Conservation (phyloP, 2,888 invertebrate genomes). For the Dysmachus trigonus region DNA sequence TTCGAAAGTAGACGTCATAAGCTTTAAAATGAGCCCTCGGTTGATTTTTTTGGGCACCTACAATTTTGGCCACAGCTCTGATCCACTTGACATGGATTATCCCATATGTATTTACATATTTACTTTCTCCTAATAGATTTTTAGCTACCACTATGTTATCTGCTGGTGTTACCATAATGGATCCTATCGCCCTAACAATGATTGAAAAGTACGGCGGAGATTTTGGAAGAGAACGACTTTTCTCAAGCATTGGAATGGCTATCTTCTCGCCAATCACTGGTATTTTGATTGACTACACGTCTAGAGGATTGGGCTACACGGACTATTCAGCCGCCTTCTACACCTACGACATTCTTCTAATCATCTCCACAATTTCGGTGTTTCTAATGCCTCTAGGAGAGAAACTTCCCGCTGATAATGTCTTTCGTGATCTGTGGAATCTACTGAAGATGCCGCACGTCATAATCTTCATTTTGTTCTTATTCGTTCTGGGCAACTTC, state of each 20-base stretch:
- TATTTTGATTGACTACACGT: conserved; percentile 74
- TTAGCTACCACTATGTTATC: conserved; percentile 83
- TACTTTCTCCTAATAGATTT: conserved; percentile 65
- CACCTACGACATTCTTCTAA: conserved; percentile 77
- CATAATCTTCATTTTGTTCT: conserved; percentile 80
- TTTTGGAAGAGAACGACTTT: conserved; percentile 81
- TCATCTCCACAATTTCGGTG: conserved; percentile 78
- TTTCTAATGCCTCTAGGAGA: conserved; percentile 81
- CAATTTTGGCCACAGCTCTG: no score
- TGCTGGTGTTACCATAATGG: conserved; percentile 88
- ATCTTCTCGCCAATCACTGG: conserved; percentile 84
- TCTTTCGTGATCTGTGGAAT: conserved; percentile 77
- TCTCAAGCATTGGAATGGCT: conserved; percentile 84
- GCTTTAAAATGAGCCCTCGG: no score
- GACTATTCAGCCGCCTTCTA: conserved; percentile 91
- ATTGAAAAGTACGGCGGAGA: conserved; percentile 85
- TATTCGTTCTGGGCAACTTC: conserved; percentile 84
- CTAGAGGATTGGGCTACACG: conserved; percentile 73
- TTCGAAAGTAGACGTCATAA: no score
- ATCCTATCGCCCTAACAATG: conserved; percentile 86
- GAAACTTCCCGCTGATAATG: conserved; percentile 80
- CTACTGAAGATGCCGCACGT: conserved; percentile 82
- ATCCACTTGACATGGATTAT: no score
- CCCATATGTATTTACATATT: no score
- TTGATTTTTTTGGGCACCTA: no score